Base-by-base conservation (phyloP, 2,888 invertebrate species). In the Heliconius cydno region DNA sequence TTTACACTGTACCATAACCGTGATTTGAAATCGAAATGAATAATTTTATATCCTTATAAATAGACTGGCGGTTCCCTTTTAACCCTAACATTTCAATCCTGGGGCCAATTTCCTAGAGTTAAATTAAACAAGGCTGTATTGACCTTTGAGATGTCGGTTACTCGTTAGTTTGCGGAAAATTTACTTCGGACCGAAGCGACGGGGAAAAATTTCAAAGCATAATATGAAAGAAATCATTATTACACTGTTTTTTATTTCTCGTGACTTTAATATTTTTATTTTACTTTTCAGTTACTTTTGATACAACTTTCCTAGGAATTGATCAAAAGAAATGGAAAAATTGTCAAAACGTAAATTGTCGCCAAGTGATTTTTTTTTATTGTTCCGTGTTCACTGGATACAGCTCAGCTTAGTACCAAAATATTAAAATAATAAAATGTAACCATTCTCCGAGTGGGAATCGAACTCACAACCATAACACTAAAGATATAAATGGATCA, bases 81-180 rank as follows among this genome's bases (percentile, higher is more conserved):
- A 81, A 81, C 79, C 73, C 79, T 79, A 78, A 83, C 83, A 82
- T 83, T 83, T 83, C 83, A 82, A 83, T 83, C 82, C 79, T 79
- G 80, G 79, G 81, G 81, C 83, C 83, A 83, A 83, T 83, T 83
- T 83, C 83, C 83, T 82, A 79, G 82, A 83, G 82, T 83, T 83
- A 82, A 83, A 83, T 83, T 83, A 83, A 83, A 81, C 76, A 70
- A 78, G 77, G 79, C 73, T 73, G 76, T 82, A 79, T 83, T 83
- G 83, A 83, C 83, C 83, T 83, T 82, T 81, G 78, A 77, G 77
- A 82, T 79, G 79, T 82, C 68, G 68, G 79, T 80, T 70, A 80
- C 76, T 79, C 79, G 80, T 71, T 80, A 76, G 82, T 78, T 82
- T 70, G 77, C 73, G 76, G 80, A 78, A 81, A 80, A 82, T 76